phyloP scores from a whole-genome alignment of 2,113 vertebrate genomes.

The Sminthopsis crassicaudata region DNA sequence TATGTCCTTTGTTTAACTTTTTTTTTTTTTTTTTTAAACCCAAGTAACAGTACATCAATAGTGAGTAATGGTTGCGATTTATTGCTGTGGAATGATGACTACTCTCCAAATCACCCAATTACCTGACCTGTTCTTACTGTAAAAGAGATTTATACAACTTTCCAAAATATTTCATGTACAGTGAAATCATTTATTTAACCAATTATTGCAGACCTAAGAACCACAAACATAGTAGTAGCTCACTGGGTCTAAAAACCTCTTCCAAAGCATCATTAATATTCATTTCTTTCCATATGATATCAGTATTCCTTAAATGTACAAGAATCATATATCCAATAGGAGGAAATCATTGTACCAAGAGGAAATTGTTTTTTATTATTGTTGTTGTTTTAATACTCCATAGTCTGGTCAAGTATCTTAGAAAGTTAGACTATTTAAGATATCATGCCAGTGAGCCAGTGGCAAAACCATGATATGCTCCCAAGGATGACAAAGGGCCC shows the following conservation, averaged over 20 bases:
- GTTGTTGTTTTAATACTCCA: not conserved
- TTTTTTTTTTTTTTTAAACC: slow-evolving; percentile 70
- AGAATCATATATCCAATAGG: not conserved
- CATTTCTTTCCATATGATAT: slow-evolving; percentile 38
- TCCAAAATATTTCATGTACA: slow-evolving; percentile 64
- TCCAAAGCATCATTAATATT: not conserved
- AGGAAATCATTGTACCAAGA: not conserved
- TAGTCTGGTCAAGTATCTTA: not conserved
- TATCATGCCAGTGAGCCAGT: not conserved
- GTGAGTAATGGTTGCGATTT: slow-evolving; percentile 58
- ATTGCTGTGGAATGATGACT: slow-evolving; percentile 44
- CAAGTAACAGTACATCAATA: slow-evolving; percentile 55
- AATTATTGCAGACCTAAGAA: slow-evolving; percentile 52
- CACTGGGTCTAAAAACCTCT: not conserved
- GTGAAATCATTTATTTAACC: slow-evolving; percentile 66
- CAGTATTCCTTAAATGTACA: not conserved
- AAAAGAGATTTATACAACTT: slow-evolving; percentile 62
- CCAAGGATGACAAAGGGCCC: not conserved
- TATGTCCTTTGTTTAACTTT: slow-evolving; percentile 35
- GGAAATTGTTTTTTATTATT: not conserved
- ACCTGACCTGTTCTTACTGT: slow-evolving; percentile 74
- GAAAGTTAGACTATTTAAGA: not conserved
- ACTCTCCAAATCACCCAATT: slow-evolving; percentile 65
- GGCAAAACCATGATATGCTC: not conserved
- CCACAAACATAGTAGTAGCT: not conserved